Conservation (phyloP, 1,140 invertebrate species). For the Hylyphantes graminicola region DNA sequence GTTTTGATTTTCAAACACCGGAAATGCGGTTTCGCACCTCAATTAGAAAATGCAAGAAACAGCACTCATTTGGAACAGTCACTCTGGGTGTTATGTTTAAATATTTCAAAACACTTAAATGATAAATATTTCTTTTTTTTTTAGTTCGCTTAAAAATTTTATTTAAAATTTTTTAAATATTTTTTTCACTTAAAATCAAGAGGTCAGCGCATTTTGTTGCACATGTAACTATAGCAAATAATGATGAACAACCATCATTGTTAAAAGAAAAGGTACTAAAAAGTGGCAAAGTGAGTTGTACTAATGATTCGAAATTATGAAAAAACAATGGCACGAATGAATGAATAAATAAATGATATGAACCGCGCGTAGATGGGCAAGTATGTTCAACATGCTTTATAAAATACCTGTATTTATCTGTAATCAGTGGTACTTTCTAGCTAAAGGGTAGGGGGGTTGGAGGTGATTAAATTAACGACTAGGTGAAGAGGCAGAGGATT, state of each 20-base stretch:
- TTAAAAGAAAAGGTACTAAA: slow-evolving; percentile 28
- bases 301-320: slow-evolving; percentile 1
- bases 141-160: background rate
- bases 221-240: slow-evolving; percentile 38
- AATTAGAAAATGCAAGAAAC: background rate
- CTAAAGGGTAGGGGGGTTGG: slow-evolving; percentile 1
- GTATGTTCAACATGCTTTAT: slow-evolving; percentile 22
- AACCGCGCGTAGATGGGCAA: slow-evolving; percentile 26
- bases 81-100: no score
- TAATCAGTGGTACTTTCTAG: slow-evolving; percentile 29
- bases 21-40: slow-evolving; percentile 13
- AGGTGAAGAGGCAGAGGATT: slow-evolving; percentile 18
- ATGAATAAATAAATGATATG: background rate
- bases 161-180: slow-evolving; percentile 1
- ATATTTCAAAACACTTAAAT: no score
- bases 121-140: background rate
- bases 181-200: background rate
- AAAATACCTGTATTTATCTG: slow-evolving; percentile 54
- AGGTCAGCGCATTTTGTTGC: slow-evolving; percentile 30
- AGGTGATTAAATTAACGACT: slow-evolving; percentile 21
- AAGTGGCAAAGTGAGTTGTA: background rate
- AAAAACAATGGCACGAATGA: background rate
- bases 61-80: background rate
- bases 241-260: background rate
- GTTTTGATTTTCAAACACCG: slow-evolving; percentile 51